phyloP scores from a whole-genome alignment of 2,113 vertebrate genomes.

The Siphamia tubifer region DNA sequence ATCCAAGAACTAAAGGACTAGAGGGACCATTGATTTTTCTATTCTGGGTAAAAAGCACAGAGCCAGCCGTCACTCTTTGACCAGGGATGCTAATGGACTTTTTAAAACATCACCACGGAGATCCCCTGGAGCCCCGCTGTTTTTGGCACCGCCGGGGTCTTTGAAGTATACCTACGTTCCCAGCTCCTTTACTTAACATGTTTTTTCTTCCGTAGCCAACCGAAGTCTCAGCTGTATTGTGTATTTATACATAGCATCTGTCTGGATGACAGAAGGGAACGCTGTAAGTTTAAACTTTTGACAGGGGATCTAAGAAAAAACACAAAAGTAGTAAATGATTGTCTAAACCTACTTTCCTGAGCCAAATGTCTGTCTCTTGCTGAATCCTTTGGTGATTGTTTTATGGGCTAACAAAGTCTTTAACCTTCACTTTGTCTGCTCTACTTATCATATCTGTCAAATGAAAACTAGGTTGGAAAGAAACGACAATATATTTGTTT shows the following conservation, averaged over 20 bases:
- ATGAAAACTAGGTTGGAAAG: no score
- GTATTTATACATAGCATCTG: not conserved
- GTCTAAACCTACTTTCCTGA: not conserved
- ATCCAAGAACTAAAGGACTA: constrained; percentile 68
- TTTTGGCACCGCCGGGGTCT: constrained; percentile 26
- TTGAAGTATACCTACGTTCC: constrained; percentile 30
- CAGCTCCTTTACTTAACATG: constrained; percentile 26
- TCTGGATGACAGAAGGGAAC: not conserved
- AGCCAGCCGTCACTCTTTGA: constrained; percentile 57
- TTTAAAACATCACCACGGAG: constrained; percentile 50
- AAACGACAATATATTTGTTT: no score
- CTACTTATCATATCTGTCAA: no score
- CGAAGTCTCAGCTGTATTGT: not conserved
- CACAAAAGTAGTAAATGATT: not conserved
- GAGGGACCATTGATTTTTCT: constrained; percentile 72
- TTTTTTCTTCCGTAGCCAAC: constrained; percentile 31
- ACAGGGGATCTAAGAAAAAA: not conserved
- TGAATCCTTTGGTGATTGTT: no score
- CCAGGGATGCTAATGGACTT: constrained; percentile 64
- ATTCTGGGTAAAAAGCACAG: constrained; percentile 51
- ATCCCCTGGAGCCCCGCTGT: constrained; percentile 24
- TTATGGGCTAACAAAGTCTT: no score
- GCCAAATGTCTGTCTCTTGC: not conserved
- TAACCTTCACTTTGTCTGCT: no score
- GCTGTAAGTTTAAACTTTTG: not conserved